These are phyloP conservation scores for Dendrocopos noguchii DNA, from an alignment of 2,113 vertebrate species.

Conservation along the genomic window DNA sequence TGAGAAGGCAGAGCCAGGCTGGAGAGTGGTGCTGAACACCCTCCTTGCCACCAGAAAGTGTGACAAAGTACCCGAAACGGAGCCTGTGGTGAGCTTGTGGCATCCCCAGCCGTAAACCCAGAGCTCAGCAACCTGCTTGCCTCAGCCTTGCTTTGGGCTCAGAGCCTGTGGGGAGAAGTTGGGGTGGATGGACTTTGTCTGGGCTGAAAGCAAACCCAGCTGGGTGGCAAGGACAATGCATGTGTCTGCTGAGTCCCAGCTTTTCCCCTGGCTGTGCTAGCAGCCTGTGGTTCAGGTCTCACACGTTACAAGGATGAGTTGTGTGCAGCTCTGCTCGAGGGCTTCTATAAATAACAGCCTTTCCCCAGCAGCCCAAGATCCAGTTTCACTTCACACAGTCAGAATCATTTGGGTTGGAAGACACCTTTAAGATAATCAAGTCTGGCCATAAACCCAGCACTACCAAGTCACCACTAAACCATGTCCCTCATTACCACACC, in stretches of 20 bases:
- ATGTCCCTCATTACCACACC: neutral
- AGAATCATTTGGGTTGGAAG: neutral
- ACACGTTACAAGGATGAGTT: neutral
- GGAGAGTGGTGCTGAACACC: constrained; percentile 81
- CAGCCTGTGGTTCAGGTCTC: neutral
- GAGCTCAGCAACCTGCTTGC: neutral
- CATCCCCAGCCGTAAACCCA: neutral
- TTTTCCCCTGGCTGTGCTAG: neutral
- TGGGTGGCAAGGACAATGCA: neutral
- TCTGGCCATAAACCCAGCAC: neutral
- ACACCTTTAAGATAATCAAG: neutral
- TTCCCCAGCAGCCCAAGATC: neutral
- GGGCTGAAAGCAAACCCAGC: neutral
- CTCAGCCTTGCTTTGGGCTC: neutral
- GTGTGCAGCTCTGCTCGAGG: neutral
- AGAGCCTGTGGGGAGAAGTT: neutral
- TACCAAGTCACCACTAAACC: too few relatives aligned
- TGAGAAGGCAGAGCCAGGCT: constrained; percentile 76
- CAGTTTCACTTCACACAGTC: neutral
- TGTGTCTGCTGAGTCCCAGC: neutral
- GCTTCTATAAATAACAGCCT: neutral
- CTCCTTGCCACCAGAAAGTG: constrained; percentile 81
- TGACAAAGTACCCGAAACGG: constrained; percentile 33
- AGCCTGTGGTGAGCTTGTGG: constrained; percentile 68
- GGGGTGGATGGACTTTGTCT: neutral